A percentile compares a stretch with the other conserved stretches of the same genome.
These are phyloP conservation scores for Terrapene triunguis DNA, from an alignment of 2,113 vertebrate species.

Conservation along the genomic window DNA sequence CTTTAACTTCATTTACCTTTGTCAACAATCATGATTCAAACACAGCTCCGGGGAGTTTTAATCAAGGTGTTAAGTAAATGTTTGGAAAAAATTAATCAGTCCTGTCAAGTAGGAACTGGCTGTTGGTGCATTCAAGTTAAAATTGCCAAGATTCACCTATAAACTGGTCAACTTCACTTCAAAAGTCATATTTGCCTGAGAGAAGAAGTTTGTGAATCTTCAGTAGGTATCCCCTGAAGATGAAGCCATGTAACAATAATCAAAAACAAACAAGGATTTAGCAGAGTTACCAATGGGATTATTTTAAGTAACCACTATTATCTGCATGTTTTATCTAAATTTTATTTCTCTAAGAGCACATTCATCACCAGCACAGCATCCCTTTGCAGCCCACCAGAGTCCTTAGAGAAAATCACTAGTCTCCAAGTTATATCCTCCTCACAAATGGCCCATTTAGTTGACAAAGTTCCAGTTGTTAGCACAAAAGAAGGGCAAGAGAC, in stretches of 20 bases:
- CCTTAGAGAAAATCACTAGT: background rate
- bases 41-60: too few species aligned
- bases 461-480: background rate
- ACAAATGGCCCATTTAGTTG: background rate
- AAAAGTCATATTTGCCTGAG: rapidly evolving
- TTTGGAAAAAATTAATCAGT: background rate
- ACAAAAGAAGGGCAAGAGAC: background rate
- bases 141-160: background rate
- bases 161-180: background rate
- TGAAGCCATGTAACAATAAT: rapidly evolving
- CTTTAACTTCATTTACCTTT: conserved; percentile 3
- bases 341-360: background rate
- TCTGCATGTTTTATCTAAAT: background rate
- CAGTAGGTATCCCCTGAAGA: background rate
- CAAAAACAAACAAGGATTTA: background rate
- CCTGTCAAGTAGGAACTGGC: background rate
- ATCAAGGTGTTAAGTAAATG: background rate
- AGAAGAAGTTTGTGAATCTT: background rate
- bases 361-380: background rate
- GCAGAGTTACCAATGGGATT: background rate
- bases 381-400: background rate
- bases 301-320: background rate
- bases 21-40: background rate
- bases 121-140: background rate
- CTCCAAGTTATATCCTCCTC: background rate